Conservation (phyloP, 2,113 vertebrate genomes). For the Cyprinodon variegatus region DNA sequence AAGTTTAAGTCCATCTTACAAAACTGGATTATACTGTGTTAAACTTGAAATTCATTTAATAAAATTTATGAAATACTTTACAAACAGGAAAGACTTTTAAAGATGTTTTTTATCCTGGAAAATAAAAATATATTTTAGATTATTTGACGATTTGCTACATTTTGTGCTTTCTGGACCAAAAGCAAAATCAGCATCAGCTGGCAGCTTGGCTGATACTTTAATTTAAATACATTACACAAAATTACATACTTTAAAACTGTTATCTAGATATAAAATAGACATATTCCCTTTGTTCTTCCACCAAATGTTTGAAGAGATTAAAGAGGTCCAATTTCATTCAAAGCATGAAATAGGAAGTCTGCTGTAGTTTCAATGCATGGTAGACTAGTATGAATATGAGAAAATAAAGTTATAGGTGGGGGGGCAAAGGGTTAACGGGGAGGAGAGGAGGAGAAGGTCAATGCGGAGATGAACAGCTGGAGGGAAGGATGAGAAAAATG, state of each 20-base stretch:
- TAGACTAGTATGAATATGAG: background rate
- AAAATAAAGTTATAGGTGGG: conserved; percentile 11
- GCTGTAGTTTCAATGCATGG: background rate
- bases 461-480: background rate
- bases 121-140: background rate
- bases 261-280: background rate
- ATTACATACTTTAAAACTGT: background rate
- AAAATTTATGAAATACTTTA: background rate
- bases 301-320: background rate
- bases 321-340: background rate
- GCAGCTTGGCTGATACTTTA: too few relatives aligned
- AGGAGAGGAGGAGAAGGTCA: conserved; percentile 1
- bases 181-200: too few relatives aligned
- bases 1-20: background rate
- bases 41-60: background rate
- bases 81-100: background rate
- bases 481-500: conserved; percentile 46
- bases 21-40: background rate
- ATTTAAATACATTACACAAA: background rate
- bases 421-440: conserved; percentile 17
- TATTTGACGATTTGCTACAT: too few relatives aligned
- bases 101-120: background rate
- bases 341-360: background rate
- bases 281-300: background rate
- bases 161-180: too few relatives aligned